Percentiles rank a stretch among this genome's conserved stretches.
These are phyloP conservation scores for Enteromius anoplus DNA, from an alignment of 2,797 vertebrate species.

Conservation along the genomic window DNA sequence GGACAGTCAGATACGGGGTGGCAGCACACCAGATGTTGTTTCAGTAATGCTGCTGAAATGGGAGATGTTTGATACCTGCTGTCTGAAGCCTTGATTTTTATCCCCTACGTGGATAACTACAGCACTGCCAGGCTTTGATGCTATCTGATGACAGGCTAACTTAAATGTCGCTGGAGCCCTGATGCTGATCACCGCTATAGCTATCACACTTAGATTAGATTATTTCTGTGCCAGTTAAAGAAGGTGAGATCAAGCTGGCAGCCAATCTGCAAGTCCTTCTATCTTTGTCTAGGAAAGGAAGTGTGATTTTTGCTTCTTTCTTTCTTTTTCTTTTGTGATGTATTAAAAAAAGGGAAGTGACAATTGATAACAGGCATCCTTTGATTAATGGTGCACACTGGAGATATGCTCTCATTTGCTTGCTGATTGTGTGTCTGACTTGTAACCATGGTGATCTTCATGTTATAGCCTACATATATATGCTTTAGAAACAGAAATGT, in stretches of 20 bases:
- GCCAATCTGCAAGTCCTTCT: not conserved
- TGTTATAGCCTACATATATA: not conserved
- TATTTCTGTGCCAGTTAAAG: not conserved
- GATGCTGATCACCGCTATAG: not conserved
- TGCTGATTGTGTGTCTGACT: not conserved
- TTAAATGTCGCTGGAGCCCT: conserved; percentile 7
- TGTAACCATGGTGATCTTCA: conserved; percentile 2
- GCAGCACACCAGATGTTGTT: conserved; percentile 31
- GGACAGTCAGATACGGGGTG: conserved; percentile 12
- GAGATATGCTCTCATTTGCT: not conserved
- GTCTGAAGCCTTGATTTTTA: conserved; percentile 33
- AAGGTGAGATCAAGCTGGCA: not conserved
- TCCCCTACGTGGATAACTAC: conserved; percentile 3
- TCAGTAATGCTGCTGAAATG: conserved; percentile 17
- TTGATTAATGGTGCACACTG: conserved; percentile 3
- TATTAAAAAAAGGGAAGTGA: not conserved
- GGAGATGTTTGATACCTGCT: conserved; percentile 36
- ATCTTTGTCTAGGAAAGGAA: not conserved
- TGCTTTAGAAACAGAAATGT: not conserved
- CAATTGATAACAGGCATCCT: not conserved
- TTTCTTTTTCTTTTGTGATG: not conserved
- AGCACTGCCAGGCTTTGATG: conserved; percentile 1
- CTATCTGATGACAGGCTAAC: conserved; percentile 27
- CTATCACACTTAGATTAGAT: not conserved
- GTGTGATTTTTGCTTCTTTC: not conserved